phyloP scores from a whole-genome alignment of 1,140 invertebrate genomes.

The Dendroctonus ponderosae region DNA sequence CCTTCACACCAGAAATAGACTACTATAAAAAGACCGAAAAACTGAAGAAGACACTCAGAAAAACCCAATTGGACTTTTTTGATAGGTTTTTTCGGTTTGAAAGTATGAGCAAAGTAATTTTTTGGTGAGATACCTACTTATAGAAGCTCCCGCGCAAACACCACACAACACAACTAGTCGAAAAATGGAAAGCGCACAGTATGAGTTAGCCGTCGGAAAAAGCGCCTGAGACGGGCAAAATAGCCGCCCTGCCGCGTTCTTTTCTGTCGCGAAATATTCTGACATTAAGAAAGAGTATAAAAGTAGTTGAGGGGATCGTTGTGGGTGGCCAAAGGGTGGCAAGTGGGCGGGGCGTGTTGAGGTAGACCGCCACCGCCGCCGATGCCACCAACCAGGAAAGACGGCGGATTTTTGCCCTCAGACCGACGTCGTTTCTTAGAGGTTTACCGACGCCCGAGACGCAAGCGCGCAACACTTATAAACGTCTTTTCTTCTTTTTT shows the following conservation, averaged over 20 bases:
- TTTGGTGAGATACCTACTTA: not conserved
- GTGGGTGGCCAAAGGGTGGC: constrained; percentile 42
- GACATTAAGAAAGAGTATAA: constrained; percentile 53
- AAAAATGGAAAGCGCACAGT: not conserved
- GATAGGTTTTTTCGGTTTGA: too few species aligned
- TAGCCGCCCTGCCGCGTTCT: constrained; percentile 41
- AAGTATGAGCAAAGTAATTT: not conserved
- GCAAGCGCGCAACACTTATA: constrained; percentile 50
- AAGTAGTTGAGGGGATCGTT: constrained; percentile 46
- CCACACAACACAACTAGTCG: constrained; percentile 2
- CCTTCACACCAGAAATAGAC: too few species aligned
- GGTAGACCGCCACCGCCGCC: constrained; percentile 51
- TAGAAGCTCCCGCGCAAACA: not conserved
- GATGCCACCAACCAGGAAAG: constrained; percentile 53
- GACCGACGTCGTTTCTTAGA: constrained; percentile 53
- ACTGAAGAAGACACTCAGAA: too few species aligned
- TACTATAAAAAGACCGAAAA: too few species aligned
- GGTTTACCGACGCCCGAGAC: constrained; percentile 51
- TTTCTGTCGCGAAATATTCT: constrained; percentile 49
- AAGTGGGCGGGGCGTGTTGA: constrained; percentile 51
- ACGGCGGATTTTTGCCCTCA: constrained; percentile 53
- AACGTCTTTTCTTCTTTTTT: constrained; percentile 50
- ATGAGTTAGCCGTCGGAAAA: constrained; percentile 19
- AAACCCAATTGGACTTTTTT: too few species aligned
- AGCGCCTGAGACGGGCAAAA: constrained; percentile 13